These are phyloP conservation scores for Cheilinus undulatus DNA, from an alignment of 2,113 vertebrate genomes.

Conservation along the genomic window DNA sequence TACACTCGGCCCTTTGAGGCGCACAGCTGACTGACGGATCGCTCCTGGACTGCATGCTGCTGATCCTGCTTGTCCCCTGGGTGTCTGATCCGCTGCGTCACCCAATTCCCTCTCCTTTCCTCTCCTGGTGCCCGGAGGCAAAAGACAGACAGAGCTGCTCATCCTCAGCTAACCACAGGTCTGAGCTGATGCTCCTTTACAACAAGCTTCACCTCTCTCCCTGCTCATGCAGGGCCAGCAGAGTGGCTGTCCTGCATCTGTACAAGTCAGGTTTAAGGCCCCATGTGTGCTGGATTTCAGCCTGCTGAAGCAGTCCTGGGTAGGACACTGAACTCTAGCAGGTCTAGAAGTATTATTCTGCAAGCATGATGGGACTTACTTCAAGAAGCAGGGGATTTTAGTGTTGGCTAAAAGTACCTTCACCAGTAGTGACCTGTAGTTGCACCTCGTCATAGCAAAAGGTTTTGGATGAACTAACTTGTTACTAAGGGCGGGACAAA, in stretches of 20 bases:
- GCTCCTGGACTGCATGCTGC: conserved; percentile 33
- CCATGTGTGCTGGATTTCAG: conserved; percentile 20
- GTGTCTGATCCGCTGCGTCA: conserved; percentile 46
- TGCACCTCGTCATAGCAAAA: no score
- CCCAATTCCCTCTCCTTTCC: conserved; percentile 13
- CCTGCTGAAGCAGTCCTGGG: background rate
- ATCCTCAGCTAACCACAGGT: conserved; percentile 36
- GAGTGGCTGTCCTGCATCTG: conserved; percentile 14
- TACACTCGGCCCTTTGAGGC: conserved; percentile 53
- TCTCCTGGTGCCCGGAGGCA: conserved; percentile 29
- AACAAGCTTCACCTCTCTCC: conserved; percentile 38
- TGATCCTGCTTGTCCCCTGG: conserved; percentile 45
- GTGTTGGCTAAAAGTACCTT: background rate
- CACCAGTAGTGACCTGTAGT: no score
- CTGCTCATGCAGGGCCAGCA: conserved; percentile 6
- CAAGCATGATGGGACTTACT: background rate
- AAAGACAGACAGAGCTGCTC: conserved; percentile 43
- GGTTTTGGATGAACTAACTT: no score
- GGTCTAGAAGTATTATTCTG: background rate
- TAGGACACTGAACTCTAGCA: background rate
- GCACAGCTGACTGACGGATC: conserved; percentile 51
- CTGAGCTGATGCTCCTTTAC: conserved; percentile 45
- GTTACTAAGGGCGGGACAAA: no score
- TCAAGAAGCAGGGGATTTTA: background rate
- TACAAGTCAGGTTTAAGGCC: conserved; percentile 25